Evolutionary conservation across 2,888 invertebrate species (phyloP), one percentile per base, ranked within the genome.

Genomic region (Beris chalybata): DNA sequence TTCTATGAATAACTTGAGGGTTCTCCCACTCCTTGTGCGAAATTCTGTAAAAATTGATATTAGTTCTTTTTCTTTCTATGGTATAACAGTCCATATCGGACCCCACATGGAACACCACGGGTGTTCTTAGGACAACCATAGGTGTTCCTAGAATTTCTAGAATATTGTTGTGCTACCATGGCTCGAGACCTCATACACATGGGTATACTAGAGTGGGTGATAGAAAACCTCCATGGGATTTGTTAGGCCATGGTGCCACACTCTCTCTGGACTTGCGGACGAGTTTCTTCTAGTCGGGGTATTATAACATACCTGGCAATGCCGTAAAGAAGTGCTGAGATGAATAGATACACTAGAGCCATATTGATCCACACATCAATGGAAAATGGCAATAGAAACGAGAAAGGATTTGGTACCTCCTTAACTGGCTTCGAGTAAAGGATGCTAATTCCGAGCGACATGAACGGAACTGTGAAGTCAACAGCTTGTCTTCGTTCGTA

Each of bases 381-480:
- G 5, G 91, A 90, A 73, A 97, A 88, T 0, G 97, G 96, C 71
- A 90, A 87, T 72, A 95, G 84, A 82, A 97, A 97, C 13, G 94
- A 93, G 81, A 96, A 93, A 31, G 95, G 82, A 77, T 91, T 89
- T 45, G 95, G 91, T 11, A 89, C 87, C 52, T 89, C 87, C 67
- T 89, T 88, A 68, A 86, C 85, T 4, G 93, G 89, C 74, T 91
- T 92, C 73, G 89, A 88, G 82, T 89, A 94, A 70, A 95, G 80
- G 77, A 97, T 95, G 74, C 94, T 92, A 72, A 95, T 94, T 83
- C 93, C 95, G 69, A 98, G 83, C 72, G 94, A 96, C 94, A 99
- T 97, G 81, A 97, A 99, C 0, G 98, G 98, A 82, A 95, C 95
- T 0, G 95, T 95, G 78, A 97, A 97, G 79, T 96, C 96, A 15